phyloP scores from a whole-genome alignment of 2,888 invertebrate genomes.

The Taphrorychus bicolor region DNA sequence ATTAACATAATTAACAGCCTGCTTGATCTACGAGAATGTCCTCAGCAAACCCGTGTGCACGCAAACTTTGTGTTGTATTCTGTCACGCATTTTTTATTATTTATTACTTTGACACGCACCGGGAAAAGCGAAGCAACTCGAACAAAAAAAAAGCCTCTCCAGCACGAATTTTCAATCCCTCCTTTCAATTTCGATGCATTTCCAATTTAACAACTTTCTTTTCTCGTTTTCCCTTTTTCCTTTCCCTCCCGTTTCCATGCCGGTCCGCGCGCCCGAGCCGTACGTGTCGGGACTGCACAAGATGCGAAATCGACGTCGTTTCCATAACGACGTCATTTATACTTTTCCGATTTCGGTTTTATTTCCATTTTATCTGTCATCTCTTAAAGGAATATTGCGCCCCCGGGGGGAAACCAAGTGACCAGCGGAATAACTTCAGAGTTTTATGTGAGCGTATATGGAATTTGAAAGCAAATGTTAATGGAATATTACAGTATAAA shows the following conservation, averaged over 20 bases:
- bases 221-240: background rate
- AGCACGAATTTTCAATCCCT: background rate
- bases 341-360: conserved; percentile 48
- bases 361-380: conserved; percentile 35
- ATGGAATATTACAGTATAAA: too few species aligned
- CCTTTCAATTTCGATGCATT: conserved; percentile 18
- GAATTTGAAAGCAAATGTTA: too few species aligned
- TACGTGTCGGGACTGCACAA: conserved; percentile 23
- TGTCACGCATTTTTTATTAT: too few species aligned
- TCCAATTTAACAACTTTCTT: conserved; percentile 30
- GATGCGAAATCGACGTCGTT: conserved; percentile 46
- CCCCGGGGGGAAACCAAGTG: conserved; percentile 14
- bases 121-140: too few species aligned
- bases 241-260: background rate
- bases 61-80: too few species aligned
- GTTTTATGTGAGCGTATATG: too few species aligned
- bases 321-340: conserved; percentile 49
- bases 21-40: too few species aligned
- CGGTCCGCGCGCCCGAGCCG: conserved; percentile 10
- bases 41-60: too few species aligned
- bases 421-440: too few species aligned
- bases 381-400: conserved; percentile 24
- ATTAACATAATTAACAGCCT: too few species aligned
- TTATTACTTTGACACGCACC: too few species aligned
- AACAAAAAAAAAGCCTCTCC: too few species aligned